A percentile compares a stretch with the other conserved stretches of the same genome.
These are phyloP conservation scores for Amblyraja radiata DNA, from an alignment of 2,797 vertebrate genomes.

Conservation along the genomic window DNA sequence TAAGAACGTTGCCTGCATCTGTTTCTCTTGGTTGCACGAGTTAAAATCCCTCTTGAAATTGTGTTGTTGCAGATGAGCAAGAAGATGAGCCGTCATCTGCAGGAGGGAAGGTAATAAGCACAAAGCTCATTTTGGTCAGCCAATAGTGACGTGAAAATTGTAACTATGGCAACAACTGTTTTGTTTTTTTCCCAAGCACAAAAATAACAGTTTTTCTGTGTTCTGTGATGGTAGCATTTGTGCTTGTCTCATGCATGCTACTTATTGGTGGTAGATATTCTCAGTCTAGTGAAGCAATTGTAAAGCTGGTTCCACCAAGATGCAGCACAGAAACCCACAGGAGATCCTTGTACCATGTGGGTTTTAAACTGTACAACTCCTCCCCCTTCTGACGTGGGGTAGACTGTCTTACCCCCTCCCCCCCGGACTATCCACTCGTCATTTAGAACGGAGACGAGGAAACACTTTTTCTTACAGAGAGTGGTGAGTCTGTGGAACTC, in stretches of 20 bases:
- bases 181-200: rapidly evolving
- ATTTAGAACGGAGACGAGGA: too few species aligned
- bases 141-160: not conserved
- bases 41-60: not conserved
- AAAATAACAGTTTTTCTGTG: not conserved
- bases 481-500: too few species aligned
- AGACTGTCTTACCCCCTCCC: too few species aligned
- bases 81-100: constrained; percentile 83
- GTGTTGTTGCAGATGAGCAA: constrained; percentile 80
- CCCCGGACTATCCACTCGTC: too few species aligned
- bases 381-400: too few species aligned
- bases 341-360: too few species aligned
- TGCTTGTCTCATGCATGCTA: not conserved
- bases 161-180: not conserved
- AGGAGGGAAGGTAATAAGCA: constrained; percentile 77
- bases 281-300: not conserved
- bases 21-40: not conserved
- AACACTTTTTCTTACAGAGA: too few species aligned
- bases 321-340: too few species aligned
- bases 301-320: too few species aligned
- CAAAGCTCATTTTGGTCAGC: not conserved
- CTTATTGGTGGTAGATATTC: not conserved
- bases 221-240: not conserved
- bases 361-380: too few species aligned
- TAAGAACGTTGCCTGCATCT: not conserved